Conservation (phyloP, 2,888 invertebrate species). For the Podotricha telesiphe region DNA sequence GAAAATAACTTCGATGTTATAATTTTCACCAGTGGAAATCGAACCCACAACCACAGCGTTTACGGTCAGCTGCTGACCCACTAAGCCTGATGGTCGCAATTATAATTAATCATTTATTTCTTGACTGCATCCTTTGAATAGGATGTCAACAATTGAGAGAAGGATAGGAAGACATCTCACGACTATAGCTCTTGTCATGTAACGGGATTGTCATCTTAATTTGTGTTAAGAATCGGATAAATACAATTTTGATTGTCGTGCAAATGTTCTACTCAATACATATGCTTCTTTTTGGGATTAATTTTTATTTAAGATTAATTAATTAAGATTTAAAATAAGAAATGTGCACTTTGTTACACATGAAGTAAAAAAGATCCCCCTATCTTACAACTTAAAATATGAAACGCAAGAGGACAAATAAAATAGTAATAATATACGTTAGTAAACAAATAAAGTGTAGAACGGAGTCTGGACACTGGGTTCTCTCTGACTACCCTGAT, state of each 20-base stretch:
- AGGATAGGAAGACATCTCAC: constrained; percentile 29
- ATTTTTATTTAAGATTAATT: too few relatives aligned
- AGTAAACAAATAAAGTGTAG: too few relatives aligned
- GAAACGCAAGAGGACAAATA: too few relatives aligned
- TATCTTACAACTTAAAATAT: too few relatives aligned
- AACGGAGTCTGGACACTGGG: too few relatives aligned
- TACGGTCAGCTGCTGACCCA: not conserved
- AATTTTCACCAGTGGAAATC: not conserved
- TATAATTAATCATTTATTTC: not conserved
- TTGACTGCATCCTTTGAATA: constrained; percentile 4
- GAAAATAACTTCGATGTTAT: not conserved
- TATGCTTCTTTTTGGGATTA: not conserved
- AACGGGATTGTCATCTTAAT: not conserved
- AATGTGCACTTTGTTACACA: too few relatives aligned
- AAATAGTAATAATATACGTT: too few relatives aligned
- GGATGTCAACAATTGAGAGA: constrained; percentile 34
- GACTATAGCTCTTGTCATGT: constrained; percentile 3
- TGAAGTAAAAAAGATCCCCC: too few relatives aligned
- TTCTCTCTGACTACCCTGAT: too few relatives aligned
- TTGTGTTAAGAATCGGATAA: not conserved
- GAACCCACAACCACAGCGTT: not conserved
- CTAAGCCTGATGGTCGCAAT: not conserved
- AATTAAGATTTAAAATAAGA: too few relatives aligned
- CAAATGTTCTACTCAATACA: not conserved
- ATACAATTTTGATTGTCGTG: not conserved